Evolutionary conservation across 2,797 vertebrate genomes (phyloP).

Genomic region (Eulemur mongoz): DNA sequence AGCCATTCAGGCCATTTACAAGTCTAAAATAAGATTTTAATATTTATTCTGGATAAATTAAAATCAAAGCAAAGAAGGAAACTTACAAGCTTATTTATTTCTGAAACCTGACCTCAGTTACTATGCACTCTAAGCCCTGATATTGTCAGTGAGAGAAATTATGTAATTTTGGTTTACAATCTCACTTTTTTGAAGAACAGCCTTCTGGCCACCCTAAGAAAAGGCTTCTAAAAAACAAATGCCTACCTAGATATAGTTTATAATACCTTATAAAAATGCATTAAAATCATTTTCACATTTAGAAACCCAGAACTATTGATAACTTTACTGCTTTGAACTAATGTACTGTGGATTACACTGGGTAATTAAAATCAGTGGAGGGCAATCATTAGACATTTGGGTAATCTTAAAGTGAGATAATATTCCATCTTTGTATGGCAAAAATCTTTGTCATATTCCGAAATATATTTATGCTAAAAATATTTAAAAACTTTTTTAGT

Average conservation of each 20-base stretch:
- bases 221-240: background rate
- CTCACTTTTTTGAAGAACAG: background rate
- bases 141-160: background rate
- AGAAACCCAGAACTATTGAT: background rate
- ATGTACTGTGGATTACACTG: background rate
- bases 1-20: background rate
- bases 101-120: background rate
- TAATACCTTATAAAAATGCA: background rate
- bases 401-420: background rate
- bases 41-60: background rate
- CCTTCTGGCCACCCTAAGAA: background rate
- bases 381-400: background rate
- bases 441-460: background rate
- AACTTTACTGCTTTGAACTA: background rate
- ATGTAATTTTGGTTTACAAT: background rate
- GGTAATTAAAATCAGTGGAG: constrained; percentile 3
- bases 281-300: constrained; percentile 3
- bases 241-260: background rate
- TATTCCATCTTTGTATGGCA: background rate
- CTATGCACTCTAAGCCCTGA: background rate
- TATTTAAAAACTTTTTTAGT: background rate
- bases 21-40: constrained; percentile 33
- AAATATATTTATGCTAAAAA: background rate
- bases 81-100: background rate
- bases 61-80: background rate